phyloP scores from a whole-genome alignment of 2,888 invertebrate genomes.

The Sinopyrophorus schimmeli region DNA sequence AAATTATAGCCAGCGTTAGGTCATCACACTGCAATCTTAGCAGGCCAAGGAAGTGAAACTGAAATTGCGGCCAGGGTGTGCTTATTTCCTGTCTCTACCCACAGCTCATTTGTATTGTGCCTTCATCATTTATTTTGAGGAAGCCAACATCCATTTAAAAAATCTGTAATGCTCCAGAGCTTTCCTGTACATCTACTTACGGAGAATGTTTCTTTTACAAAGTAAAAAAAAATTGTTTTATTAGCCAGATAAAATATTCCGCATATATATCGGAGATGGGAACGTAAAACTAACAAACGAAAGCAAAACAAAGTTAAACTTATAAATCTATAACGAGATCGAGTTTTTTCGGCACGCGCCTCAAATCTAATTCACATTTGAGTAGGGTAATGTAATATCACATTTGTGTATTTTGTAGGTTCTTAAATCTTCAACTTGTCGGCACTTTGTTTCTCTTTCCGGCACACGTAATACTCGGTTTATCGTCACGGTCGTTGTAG shows the following conservation, averaged over 20 bases:
- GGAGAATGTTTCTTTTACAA: background rate
- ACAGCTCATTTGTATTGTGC: conserved; percentile 41
- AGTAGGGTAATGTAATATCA: conserved; percentile 44
- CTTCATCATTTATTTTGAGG: conserved; percentile 35
- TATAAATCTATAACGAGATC: conserved; percentile 38
- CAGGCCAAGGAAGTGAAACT: conserved; percentile 40
- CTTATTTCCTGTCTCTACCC: conserved; percentile 42
- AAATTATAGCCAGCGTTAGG: conserved; percentile 59
- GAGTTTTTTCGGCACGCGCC: conserved; percentile 42
- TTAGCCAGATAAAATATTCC: background rate
- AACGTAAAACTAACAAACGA: conserved; percentile 27
- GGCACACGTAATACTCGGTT: background rate
- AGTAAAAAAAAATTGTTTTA: background rate
- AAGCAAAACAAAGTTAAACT: conserved; percentile 37
- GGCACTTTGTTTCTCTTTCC: conserved; percentile 29
- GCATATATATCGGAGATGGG: conserved; percentile 10
- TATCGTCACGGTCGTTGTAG: conserved; percentile 8
- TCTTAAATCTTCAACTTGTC: conserved; percentile 20
- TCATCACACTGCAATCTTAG: conserved; percentile 50
- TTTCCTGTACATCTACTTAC: background rate
- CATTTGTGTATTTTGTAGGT: conserved; percentile 37
- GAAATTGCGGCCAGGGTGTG: conserved; percentile 41
- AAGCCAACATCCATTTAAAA: conserved; percentile 2
- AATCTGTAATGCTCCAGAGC: background rate
- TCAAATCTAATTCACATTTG: conserved; percentile 43